Percentiles rank a stretch among this genome's conserved stretches.
phyloP scores from a whole-genome alignment of 2,113 vertebrate species.

The Delphinapterus leucas region DNA sequence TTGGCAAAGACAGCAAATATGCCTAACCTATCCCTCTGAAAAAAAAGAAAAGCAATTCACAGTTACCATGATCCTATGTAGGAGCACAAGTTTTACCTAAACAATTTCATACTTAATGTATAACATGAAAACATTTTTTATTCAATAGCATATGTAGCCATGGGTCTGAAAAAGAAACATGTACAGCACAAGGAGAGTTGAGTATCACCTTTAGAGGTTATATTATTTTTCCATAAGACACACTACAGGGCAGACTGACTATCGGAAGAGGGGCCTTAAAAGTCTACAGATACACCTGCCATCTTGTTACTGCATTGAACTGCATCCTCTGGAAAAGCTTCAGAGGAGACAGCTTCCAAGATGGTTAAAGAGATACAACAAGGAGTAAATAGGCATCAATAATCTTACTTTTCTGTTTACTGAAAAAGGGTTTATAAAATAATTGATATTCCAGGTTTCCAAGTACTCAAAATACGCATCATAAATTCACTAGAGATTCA shows the following conservation, averaged over 20 bases:
- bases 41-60: not conserved
- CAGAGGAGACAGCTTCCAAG: not conserved
- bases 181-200: not conserved
- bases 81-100: not conserved
- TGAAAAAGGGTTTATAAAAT: not conserved
- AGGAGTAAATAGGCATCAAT: not conserved
- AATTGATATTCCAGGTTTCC: not conserved
- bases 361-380: not conserved
- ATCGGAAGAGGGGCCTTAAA: not conserved
- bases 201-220: not conserved
- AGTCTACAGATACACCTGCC: not conserved
- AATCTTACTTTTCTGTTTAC: not conserved
- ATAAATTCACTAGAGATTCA: not conserved
- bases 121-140: not conserved
- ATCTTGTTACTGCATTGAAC: not conserved
- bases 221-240: not conserved
- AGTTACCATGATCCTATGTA: not conserved
- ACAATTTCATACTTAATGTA: not conserved
- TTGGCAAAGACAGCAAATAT: conserved; percentile 13
- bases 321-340: not conserved
- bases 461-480: not conserved
- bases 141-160: not conserved
- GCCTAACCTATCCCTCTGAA: not conserved
- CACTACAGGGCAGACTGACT: not conserved
- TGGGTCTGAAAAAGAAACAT: not conserved